Conservation (phyloP, 2,888 invertebrate species). For the Drosophila neotestacea region DNA sequence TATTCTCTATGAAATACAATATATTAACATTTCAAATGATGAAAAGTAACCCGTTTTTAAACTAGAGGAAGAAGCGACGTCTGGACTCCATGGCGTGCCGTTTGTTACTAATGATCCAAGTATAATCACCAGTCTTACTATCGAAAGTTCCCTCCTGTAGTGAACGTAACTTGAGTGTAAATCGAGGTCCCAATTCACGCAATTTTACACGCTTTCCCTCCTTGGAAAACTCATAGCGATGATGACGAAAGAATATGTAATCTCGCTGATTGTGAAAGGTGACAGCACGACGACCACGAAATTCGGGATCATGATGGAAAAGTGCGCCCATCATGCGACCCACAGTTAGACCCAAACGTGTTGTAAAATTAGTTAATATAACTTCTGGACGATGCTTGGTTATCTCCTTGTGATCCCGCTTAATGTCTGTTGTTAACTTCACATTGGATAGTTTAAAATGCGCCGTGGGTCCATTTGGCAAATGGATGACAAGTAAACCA, state of each 20-base stretch:
- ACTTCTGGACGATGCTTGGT: conserved; percentile 97
- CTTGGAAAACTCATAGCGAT: conserved; percentile 96
- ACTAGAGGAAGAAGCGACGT: conserved; percentile 95
- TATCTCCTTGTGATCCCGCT: conserved; percentile 92
- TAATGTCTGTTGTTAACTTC: conserved; percentile 94
- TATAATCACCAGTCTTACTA: conserved; percentile 97
- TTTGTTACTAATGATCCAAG: conserved; percentile 96
- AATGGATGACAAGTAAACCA: conserved; percentile 95
- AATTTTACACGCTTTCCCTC: conserved; percentile 91
- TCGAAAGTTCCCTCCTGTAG: conserved; percentile 99
- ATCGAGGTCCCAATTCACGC: conserved; percentile 98
- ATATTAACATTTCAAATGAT: conserved; percentile 27
- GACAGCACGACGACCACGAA: conserved; percentile 95
- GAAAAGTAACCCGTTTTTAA: conserved; percentile 11
- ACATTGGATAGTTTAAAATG: conserved; percentile 97
- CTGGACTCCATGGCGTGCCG: conserved; percentile 97
- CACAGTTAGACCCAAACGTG: conserved; percentile 95
- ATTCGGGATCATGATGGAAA: conserved; percentile 98
- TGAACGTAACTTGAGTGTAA: conserved; percentile 96
- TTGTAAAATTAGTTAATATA: conserved; percentile 97
- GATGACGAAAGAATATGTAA: conserved; percentile 99
- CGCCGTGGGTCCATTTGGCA: conserved; percentile 98
- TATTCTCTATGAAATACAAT: conserved; percentile 33
- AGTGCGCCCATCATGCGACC: conserved; percentile 97
- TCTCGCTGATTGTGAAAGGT: conserved; percentile 99